Evolutionary conservation across 1,140 invertebrate genomes (phyloP), one percentile per base, ranked within the genome.

Genomic region (Carcinoscorpius rotundicauda): DNA sequence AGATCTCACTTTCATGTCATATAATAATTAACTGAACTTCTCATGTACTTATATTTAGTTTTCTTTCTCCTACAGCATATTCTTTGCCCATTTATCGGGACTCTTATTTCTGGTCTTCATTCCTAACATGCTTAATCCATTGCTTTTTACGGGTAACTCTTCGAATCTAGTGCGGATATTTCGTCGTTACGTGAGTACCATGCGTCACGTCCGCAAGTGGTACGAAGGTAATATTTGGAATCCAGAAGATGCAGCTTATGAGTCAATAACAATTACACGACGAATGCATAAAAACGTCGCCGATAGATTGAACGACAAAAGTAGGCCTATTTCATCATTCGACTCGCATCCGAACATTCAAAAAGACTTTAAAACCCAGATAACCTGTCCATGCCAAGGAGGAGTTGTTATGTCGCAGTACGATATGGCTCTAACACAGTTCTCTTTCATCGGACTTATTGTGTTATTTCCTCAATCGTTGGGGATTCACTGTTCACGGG

Each of bases 161-260:
- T 74, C 72, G 76, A 81, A 72, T 71, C 74, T 73, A 70, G 73
- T 69, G 73, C 69, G 76, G 71, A 85, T 89, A 0, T 90, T 89
- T 74, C 82, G 81, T 65, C 80, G 91, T 69, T 93, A 93, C 72
- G 72, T 87, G 3, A 81, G 82, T 2, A 90, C 87, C 0, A 76
- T 87, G 52, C 75, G 84, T 4, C 87, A 91, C 70, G 83, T 85
- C n/a, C 74, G 82, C 3, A 72, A 82, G 3, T 94, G 90, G 90
- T 88, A 88, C 69, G 75, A 81, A 8, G 76, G 83, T 59, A 79
- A 85, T 51, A 78, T 87, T 6, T 82, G 77, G 76, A 68, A 74
- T 5, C 58, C 72, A 51, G 72, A 74, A 4, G 77, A 76, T 52
- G 55, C 62, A 0, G 80, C 76, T 0, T 73, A 77, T 56, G 72